Evolutionary conservation across 2,113 vertebrate species (phyloP).

Genomic region (Cheilinus undulatus): DNA sequence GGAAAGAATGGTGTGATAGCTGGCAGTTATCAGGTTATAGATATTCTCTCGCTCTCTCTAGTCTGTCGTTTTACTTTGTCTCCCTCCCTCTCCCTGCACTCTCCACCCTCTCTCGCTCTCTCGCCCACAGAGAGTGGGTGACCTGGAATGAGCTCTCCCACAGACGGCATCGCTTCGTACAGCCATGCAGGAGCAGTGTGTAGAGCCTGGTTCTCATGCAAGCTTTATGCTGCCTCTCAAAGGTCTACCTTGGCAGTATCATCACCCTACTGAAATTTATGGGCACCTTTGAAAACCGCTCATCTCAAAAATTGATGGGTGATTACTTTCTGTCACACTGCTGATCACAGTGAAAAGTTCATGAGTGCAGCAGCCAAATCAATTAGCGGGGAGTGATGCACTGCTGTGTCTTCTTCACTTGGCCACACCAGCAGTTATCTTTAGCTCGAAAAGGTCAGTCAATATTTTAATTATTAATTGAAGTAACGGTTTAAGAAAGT

Average conservation of each 20-base stretch:
- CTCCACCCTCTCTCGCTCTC: constrained; percentile 48
- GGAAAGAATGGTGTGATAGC: constrained; percentile 49
- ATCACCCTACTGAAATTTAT: constrained; percentile 30
- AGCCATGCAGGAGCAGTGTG: constrained; percentile 54
- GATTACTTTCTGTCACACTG: constrained; percentile 62
- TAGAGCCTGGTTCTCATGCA: not conserved
- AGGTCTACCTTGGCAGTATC: not conserved
- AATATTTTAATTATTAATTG: constrained; percentile 58
- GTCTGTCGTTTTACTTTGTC: constrained; percentile 52
- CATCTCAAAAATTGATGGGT: constrained; percentile 44
- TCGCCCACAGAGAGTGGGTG: constrained; percentile 75
- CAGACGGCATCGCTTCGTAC: constrained; percentile 48
- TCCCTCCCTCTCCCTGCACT: constrained; percentile 41
- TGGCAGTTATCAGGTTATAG: constrained; percentile 60
- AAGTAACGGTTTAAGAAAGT: constrained; percentile 44
- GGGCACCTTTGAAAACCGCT: constrained; percentile 45
- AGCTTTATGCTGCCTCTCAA: constrained; percentile 13
- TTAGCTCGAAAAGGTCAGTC: constrained; percentile 65
- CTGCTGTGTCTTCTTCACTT: constrained; percentile 58
- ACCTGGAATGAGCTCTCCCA: constrained; percentile 70
- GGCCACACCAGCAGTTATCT: constrained; percentile 67
- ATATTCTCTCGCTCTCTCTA: constrained; percentile 37
- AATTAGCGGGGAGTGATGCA: constrained; percentile 61
- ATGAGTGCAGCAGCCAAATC: constrained; percentile 57
- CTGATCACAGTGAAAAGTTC: constrained; percentile 69